Base-by-base conservation (phyloP, 2,113 vertebrate genomes). In the Labeo rohita region DNA sequence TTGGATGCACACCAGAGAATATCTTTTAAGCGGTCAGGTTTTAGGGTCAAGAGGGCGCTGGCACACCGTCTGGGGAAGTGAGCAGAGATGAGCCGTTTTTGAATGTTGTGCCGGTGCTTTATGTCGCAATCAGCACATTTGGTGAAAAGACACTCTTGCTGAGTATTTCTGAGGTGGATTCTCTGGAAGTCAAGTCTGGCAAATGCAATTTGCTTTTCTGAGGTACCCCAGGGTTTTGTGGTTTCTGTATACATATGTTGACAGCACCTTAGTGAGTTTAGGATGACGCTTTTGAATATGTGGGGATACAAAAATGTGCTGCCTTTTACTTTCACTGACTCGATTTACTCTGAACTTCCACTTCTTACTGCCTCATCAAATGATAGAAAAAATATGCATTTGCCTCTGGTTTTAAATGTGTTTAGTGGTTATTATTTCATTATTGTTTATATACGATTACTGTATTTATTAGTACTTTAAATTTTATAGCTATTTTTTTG, bases 91-190 rank as follows among this genome's bases (percentile, higher is more conserved):
- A 63, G 11, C 77, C 0, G 11, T 28, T 47, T 1, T 59, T 47
- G 75, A 78, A 76, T 16, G 11, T 76, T 34, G 3, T 9, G 74
- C 56, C 8, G 2, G 63, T 34, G 23, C 12, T 21, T 83, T 54
- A 70, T 70, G 49, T 81, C 18, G 45, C 47, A 83, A 47, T 83
- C 80, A 70, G 63, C 63, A 28, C 59, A 50, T 81, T 66, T 49
- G 13, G 6, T 68, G 8, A 50, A 70, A 70, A 83, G 47, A 65
- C 43, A 16, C 13, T 49, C 79, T 65, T 2, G 3, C 39, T 49
- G 23, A 52, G 45, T 11, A 21, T 50, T 70, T 43, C 56, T 63
- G 12, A 45, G 79, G 79, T 45, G 28, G 52, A 52, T 52, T 34
- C 16, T 52, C 65, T 39, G 45, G 21, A n/a, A 80, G 61, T 66